Evolutionary conservation across 2,113 vertebrate species (phyloP).

Genomic region (Phylloscopus trochiloides): DNA sequence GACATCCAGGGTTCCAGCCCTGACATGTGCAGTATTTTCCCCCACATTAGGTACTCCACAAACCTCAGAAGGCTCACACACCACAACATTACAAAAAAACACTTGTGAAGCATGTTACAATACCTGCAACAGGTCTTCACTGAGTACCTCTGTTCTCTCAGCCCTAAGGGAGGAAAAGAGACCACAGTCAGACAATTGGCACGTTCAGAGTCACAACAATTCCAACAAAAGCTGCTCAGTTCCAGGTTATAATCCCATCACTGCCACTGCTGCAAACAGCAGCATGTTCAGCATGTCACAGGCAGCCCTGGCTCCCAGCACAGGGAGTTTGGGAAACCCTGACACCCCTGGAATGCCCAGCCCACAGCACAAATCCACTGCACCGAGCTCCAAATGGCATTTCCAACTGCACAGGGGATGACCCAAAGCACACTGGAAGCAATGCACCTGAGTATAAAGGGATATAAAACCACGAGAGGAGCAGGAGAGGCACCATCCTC

Average conservation of each 20-base stretch:
- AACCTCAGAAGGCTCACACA: not conserved
- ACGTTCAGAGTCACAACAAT: not conserved
- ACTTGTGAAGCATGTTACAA: not conserved
- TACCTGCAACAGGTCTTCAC: slow-evolving; percentile 97
- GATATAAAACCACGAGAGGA: accelerated
- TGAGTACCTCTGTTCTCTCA: slow-evolving; percentile 98
- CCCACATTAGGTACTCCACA: not conserved
- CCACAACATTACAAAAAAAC: not conserved
- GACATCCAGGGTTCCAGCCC: not conserved
- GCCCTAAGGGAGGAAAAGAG: slow-evolving; percentile 77
- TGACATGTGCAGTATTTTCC: accelerated
- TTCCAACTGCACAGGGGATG: accelerated
- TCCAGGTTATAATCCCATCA: accelerated
- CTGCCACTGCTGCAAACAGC: not conserved
- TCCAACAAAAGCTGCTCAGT: not conserved
- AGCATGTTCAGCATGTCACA: accelerated
- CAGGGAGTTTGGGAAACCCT: not conserved
- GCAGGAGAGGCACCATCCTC: not conserved
- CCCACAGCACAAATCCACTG: not conserved
- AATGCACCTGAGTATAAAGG: not conserved
- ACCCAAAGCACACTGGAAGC: not conserved
- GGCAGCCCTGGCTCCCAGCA: not conserved
- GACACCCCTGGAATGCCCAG: not conserved
- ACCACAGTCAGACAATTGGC: not conserved
- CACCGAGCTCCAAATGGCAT: accelerated